Conservation (phyloP, 2,888 invertebrate species). For the Dugesia japonica region DNA sequence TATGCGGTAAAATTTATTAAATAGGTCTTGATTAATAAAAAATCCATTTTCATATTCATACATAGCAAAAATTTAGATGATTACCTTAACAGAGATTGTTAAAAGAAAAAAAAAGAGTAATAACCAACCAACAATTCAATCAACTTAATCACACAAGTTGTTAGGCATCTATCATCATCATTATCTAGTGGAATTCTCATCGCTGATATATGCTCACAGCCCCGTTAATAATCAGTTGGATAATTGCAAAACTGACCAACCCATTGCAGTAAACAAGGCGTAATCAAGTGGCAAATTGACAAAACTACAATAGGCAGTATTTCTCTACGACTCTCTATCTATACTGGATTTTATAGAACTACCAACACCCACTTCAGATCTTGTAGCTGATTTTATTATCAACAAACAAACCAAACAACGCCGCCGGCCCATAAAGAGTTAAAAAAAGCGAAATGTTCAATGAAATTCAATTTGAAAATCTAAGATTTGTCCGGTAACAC, state of each 20-base stretch:
- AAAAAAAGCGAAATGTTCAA: conserved; percentile 9
- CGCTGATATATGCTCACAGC: not conserved
- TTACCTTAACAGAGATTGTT: conserved; percentile 4
- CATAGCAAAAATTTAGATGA: not conserved
- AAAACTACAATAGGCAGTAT: conserved; percentile 5
- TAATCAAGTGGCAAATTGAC: conserved; percentile 20
- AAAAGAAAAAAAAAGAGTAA: conserved; percentile 4
- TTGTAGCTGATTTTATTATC: conserved; percentile 6
- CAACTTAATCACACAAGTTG: conserved; percentile 20
- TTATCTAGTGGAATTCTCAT: not conserved
- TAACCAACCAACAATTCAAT: not conserved
- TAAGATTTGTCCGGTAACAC: not conserved
- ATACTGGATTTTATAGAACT: not conserved
- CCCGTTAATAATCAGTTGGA: conserved; percentile 11
- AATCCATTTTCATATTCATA: too few species aligned
- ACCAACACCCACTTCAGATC: conserved; percentile 11
- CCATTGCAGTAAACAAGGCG: not conserved
- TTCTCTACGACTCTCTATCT: not conserved
- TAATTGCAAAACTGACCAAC: conserved; percentile 1
- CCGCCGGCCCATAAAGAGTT: conserved; percentile 4
- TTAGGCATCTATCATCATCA: conserved; percentile 15
- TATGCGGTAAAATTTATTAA: too few species aligned
- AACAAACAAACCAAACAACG: not conserved
- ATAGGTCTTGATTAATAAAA: too few species aligned
- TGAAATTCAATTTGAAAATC: conserved; percentile 20